Base-by-base conservation (phyloP, 2,888 invertebrate species). In the Zootermopsis nevadensis region DNA sequence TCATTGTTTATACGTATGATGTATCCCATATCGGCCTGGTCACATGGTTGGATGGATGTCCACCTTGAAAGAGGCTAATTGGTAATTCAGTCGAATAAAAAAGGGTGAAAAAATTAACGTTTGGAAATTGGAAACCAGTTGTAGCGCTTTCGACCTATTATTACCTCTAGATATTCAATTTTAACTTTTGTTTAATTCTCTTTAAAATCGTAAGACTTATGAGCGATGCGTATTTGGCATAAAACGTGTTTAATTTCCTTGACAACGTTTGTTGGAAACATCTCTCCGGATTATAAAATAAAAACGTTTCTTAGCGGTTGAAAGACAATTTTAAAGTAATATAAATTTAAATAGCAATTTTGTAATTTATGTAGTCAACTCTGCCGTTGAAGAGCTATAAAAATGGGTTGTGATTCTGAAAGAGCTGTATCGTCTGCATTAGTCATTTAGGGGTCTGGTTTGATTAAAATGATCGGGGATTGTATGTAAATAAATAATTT, bases 31-130 rank as follows among this genome's bases (percentile, higher is more conserved):
- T 0, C 30, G 31, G 33, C 10, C 7, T 74, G 42, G 38, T 74
- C n/a, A 30, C n/a, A 38, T 38, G 74, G 74, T 74, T 38, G 35
- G 74, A 22, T 38, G 38, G n/a, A 74, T 35, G 77, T 81, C 77
- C 77, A 30, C 38, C 31, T 38, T 66, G 82, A 82, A 82, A 82
- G 38, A 66, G 35, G 69, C 82, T 82, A 82, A 79, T 82, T 77
- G 77, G 48, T 55, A 69, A 77, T 67, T 82, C 82, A 82, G 38
- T 42, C 38, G 35, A 2, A 1, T 22, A 74, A 22, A 42, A 24
- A 2, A 22, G n/a, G n/a, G n/a, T n/a, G n/a, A n/a, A 38, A n/a
- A 74, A 38, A 74, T 7, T 10, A 35, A 38, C 0, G n/a, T 3
- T 15, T 22, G 24, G 24, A 38, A 74, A n/a, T 33, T 33, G 31